These are phyloP conservation scores for Cyprinodon brontotheroides DNA, from an alignment of 2,113 vertebrate genomes.

Conservation along the genomic window DNA sequence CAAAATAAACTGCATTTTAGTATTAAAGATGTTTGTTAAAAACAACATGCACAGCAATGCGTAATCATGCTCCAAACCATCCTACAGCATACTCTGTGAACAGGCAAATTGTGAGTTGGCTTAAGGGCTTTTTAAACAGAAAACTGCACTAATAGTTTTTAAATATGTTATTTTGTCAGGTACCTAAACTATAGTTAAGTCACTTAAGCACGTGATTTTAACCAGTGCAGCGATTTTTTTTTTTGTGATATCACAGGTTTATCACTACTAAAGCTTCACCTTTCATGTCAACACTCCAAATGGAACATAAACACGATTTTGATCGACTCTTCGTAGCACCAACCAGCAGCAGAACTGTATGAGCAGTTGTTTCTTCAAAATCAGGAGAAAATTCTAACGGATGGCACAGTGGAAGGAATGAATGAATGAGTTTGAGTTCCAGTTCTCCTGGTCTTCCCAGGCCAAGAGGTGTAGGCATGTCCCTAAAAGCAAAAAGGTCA, in stretches of 20 bases:
- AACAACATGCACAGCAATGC: constrained; percentile 58
- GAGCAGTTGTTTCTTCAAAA: background rate
- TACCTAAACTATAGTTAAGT: constrained; percentile 17
- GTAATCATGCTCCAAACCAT: constrained; percentile 57
- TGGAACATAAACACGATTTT: constrained; percentile 41
- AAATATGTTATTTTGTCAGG: constrained; percentile 6
- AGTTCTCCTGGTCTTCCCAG: background rate
- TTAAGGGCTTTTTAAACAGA: constrained; percentile 26
- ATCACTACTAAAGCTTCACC: constrained; percentile 26
- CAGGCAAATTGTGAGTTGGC: constrained; percentile 46
- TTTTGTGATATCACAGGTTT: constrained; percentile 33
- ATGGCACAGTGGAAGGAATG: constrained; percentile 49
- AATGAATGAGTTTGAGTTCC: constrained; percentile 37
- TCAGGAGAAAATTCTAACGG: constrained; percentile 22
- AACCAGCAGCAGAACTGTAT: constrained; percentile 26
- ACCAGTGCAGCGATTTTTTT: constrained; percentile 26
- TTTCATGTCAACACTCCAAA: constrained; percentile 25
- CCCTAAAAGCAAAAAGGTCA: background rate
- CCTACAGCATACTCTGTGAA: constrained; percentile 23
- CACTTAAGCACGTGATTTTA: constrained; percentile 7
- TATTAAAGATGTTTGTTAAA: constrained; percentile 29
- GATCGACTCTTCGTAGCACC: constrained; percentile 32
- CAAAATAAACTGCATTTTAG: constrained; percentile 13
- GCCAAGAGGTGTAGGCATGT: background rate
- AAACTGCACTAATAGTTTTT: constrained; percentile 31